phyloP scores from a whole-genome alignment of 2,888 invertebrate species.

The Synergus itoensis region DNA sequence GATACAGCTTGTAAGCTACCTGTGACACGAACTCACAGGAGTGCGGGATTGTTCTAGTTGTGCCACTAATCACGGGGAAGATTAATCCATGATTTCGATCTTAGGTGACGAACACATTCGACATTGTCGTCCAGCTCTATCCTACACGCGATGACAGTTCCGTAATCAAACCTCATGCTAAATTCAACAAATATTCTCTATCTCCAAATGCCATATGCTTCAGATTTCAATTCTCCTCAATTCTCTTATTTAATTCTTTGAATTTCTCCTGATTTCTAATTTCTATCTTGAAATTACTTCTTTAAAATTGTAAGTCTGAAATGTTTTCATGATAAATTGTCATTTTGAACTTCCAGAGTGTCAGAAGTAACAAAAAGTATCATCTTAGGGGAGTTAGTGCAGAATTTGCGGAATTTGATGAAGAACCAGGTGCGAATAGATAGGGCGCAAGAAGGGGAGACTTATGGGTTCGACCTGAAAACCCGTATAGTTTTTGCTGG shows the following conservation, averaged over 20 bases:
- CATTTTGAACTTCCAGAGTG: background rate
- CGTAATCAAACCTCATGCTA: background rate
- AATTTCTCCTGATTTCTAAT: no score
- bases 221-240: background rate
- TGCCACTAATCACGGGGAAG: conserved; percentile 32
- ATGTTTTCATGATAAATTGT: background rate
- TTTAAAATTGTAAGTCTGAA: no score
- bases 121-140: conserved; percentile 25
- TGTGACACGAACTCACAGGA: conserved; percentile 31
- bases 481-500: conserved; percentile 30
- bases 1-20: conserved; percentile 23
- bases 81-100: conserved; percentile 36
- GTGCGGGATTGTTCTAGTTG: conserved; percentile 33
- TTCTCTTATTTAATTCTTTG: no score
- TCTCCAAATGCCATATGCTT: background rate
- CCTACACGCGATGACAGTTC: background rate
- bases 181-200: background rate
- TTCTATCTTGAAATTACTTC: no score
- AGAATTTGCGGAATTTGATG: conserved; percentile 18
- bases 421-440: conserved; percentile 33
- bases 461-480: conserved; percentile 43
- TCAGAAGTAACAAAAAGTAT: background rate
- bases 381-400: conserved; percentile 5
- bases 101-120: conserved; percentile 2
- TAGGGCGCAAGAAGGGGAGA: conserved; percentile 11